Conservation (phyloP, 1,140 invertebrate species). For the Ephestia elutella region DNA sequence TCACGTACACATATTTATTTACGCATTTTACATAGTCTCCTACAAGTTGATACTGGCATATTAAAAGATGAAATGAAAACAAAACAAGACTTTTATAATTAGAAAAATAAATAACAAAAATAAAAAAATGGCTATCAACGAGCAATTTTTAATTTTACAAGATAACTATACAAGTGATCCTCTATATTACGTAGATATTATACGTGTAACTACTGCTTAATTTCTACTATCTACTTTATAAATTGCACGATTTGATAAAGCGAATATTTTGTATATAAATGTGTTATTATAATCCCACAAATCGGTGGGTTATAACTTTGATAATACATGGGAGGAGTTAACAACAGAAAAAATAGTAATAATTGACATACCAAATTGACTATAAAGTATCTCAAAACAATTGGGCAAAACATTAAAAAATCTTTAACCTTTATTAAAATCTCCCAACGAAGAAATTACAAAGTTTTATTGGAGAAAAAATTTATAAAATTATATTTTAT, state of each 20-base stretch:
- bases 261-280: constrained; percentile 51
- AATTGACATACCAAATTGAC: constrained; percentile 5
- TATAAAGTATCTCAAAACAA: not conserved
- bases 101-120: constrained; percentile 72
- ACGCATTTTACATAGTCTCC: constrained; percentile 51
- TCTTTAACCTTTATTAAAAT: too few relatives aligned
- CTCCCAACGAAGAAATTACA: too few relatives aligned
- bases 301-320: constrained; percentile 30
- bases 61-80: constrained; percentile 32
- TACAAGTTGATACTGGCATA: constrained; percentile 65
- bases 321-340: not conserved
- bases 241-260: constrained; percentile 72
- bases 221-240: constrained; percentile 58
- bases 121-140: constrained; percentile 59
- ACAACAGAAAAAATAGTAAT: not conserved
- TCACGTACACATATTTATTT: constrained; percentile 62
- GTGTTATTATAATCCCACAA: constrained; percentile 37
- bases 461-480: too few relatives aligned
- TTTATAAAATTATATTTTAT: not conserved
- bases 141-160: constrained; percentile 41
- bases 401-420: too few relatives aligned
- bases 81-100: constrained; percentile 57
- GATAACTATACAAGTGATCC: constrained; percentile 55
- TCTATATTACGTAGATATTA: constrained; percentile 48
- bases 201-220: constrained; percentile 52